These are phyloP conservation scores for Sibirionetta formosa DNA, from an alignment of 2,797 vertebrate species.

Conservation along the genomic window DNA sequence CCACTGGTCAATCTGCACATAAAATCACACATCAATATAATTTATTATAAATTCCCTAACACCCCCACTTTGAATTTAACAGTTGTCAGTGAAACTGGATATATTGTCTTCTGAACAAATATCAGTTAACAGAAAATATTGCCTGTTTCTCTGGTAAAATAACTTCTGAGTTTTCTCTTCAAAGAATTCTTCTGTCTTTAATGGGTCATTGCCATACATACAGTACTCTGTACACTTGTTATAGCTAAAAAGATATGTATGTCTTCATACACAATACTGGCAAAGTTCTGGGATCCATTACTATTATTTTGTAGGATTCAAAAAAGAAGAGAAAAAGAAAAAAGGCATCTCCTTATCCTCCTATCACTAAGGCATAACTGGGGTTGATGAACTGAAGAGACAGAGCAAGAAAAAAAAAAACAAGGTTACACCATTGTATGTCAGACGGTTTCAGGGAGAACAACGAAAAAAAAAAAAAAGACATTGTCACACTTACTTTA, in stretches of 20 bases:
- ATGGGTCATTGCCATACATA: not conserved
- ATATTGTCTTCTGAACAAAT: not conserved
- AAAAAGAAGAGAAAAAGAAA: not conserved
- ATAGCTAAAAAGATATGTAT: not conserved
- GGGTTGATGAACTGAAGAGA: not conserved
- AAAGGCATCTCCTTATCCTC: not conserved
- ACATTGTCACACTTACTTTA: not conserved
- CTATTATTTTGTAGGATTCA: not conserved
- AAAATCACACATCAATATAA: not conserved
- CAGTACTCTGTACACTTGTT: not conserved
- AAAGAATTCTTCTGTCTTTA: not conserved
- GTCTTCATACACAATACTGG: not conserved
- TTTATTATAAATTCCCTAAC: not conserved
- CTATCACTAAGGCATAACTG: not conserved
- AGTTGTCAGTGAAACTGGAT: not conserved
- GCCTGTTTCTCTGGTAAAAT: not conserved
- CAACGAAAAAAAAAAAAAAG: not conserved
- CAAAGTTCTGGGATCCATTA: not conserved
- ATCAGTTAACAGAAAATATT: not conserved
- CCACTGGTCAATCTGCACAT: not conserved
- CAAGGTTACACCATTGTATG: not conserved
- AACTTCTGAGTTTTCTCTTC: not conserved
- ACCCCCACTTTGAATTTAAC: not conserved
- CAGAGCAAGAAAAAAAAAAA: not conserved
- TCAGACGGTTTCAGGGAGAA: not conserved